phyloP scores from a whole-genome alignment of 2,797 vertebrate genomes.

The Argentina silus region DNA sequence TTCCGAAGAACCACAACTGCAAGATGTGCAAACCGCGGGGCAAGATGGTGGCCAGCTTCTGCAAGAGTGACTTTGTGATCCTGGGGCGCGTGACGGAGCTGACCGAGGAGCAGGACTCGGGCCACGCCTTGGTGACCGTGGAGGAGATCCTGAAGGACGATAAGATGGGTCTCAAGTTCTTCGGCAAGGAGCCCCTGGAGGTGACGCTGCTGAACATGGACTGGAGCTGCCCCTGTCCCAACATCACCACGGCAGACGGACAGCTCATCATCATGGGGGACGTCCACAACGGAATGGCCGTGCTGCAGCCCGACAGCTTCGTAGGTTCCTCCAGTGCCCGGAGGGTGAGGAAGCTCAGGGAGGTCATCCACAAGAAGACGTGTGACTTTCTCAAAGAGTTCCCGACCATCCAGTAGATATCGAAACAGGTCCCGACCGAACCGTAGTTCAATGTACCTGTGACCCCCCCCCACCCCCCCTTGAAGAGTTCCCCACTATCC shows the following conservation, averaged over 20 bases:
- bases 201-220: slow-evolving; percentile 94
- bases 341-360: slow-evolving; percentile 88
- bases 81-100: slow-evolving; percentile 90
- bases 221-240: slow-evolving; percentile 96
- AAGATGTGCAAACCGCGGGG: slow-evolving; percentile 89
- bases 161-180: slow-evolving; percentile 97
- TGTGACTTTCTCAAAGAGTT: slow-evolving; percentile 94
- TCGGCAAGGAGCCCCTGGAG: slow-evolving; percentile 92
- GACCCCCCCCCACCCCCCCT: neutral
- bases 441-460: neutral
- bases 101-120: slow-evolving; percentile 91
- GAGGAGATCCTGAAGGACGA: slow-evolving; percentile 98
- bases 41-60: slow-evolving; percentile 97
- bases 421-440: no score
- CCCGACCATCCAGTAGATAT: slow-evolving; percentile 79
- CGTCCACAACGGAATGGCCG: slow-evolving; percentile 93
- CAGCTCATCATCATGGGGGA: slow-evolving; percentile 98
- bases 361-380: slow-evolving; percentile 93
- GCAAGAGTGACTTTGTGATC: slow-evolving; percentile 94
- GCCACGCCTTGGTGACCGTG: slow-evolving; percentile 90
- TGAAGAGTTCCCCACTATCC: neutral
- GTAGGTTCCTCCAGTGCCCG: slow-evolving; percentile 87
- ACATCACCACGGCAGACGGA: slow-evolving; percentile 84
- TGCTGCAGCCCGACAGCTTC: slow-evolving; percentile 93
- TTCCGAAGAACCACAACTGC: slow-evolving; percentile 89